A percentile compares a stretch with the other conserved stretches of the same genome.
Evolutionary conservation across 1,140 invertebrate species (phyloP).

Genomic region (Tetranychus urticae): DNA sequence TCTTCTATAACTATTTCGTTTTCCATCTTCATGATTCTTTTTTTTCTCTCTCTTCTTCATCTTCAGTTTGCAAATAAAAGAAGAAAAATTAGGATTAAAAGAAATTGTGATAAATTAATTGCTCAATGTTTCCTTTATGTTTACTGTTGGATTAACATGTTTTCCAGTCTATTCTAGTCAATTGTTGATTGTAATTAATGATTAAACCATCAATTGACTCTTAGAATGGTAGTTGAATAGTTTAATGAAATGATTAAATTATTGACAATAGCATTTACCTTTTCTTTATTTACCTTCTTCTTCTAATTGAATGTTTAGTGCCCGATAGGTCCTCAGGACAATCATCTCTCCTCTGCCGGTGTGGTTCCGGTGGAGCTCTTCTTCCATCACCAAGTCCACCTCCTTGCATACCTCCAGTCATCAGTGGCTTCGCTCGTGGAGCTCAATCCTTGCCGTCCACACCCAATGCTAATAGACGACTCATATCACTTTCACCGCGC

Average conservation of each 20-base stretch:
- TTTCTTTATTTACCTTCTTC: neutral
- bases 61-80: neutral
- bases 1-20: neutral
- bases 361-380: neutral
- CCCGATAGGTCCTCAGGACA: neutral
- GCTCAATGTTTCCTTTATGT: neutral
- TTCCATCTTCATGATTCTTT: neutral
- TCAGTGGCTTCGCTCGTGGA: neutral
- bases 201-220: neutral
- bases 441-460: constrained; percentile 9
- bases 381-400: neutral
- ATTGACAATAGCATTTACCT: neutral
- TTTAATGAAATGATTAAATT: neutral
- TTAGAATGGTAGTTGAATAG: neutral
- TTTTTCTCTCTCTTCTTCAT: neutral
- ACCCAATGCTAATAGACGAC: constrained; percentile 5
- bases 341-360: neutral
- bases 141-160: neutral
- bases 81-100: too few species aligned
- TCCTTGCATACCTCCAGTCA: neutral
- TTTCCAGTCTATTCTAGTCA: neutral
- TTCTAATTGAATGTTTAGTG: neutral
- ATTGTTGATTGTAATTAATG: neutral
- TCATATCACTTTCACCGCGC: constrained; percentile 1
- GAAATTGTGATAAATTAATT: neutral